phyloP scores from a whole-genome alignment of 2,888 invertebrate genomes.

The Ochropacha duplaris region DNA sequence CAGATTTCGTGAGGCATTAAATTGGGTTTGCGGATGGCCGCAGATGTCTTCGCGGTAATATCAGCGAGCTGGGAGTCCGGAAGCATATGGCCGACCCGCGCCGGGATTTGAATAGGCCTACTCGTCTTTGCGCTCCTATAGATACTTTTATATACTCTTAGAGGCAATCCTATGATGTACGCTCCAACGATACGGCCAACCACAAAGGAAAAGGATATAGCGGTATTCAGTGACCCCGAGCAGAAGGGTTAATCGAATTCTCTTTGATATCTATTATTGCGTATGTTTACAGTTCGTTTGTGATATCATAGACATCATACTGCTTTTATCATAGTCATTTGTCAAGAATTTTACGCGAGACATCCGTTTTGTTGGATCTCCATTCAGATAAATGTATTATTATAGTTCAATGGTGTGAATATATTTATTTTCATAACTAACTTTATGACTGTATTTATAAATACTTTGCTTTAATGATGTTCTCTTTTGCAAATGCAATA shows the following conservation, averaged over 20 bases:
- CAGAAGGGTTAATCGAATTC: slow-evolving; percentile 42
- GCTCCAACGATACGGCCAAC: slow-evolving; percentile 22
- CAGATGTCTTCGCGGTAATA: slow-evolving; percentile 68
- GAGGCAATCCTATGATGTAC: slow-evolving; percentile 37
- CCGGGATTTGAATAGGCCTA: slow-evolving; percentile 55
- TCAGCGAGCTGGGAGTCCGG: slow-evolving; percentile 35
- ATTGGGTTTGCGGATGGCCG: slow-evolving; percentile 67
- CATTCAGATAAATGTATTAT: no score
- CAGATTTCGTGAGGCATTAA: slow-evolving; percentile 71
- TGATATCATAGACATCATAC: slow-evolving; percentile 1
- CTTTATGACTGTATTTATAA: no score
- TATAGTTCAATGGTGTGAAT: no score
- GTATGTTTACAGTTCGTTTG: slow-evolving; percentile 19
- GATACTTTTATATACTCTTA: slow-evolving; percentile 35
- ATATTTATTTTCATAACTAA: no score
- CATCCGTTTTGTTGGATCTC: no score
- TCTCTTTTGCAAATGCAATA: no score
- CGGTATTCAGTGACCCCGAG: slow-evolving; percentile 30
- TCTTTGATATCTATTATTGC: slow-evolving; percentile 30
- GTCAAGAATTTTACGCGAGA: background rate
- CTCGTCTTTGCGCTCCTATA: slow-evolving; percentile 15
- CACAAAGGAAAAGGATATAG: slow-evolving; percentile 35
- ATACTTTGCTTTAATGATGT: no score
- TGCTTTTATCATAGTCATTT: slow-evolving; percentile 3
- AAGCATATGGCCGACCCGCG: slow-evolving; percentile 35